These are phyloP conservation scores for Coregonus suidteri DNA, from an alignment of 2,797 vertebrate species.

Conservation along the genomic window DNA sequence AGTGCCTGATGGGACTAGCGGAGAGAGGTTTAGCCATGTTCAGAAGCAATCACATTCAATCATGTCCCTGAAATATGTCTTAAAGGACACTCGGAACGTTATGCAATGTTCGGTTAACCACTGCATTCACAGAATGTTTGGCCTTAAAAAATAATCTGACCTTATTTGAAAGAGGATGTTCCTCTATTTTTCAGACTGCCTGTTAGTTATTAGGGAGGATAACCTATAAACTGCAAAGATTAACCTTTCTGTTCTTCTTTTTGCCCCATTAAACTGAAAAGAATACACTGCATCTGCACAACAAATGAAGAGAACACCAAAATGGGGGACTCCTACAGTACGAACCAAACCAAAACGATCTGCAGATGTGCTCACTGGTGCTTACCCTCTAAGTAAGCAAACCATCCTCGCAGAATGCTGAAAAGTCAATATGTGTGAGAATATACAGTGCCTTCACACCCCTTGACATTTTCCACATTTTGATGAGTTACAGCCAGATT, in stretches of 20 bases:
- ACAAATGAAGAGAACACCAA: conserved; percentile 1
- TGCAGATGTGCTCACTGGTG: conserved; percentile 55
- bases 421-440: conserved; percentile 42
- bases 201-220: conserved; percentile 15
- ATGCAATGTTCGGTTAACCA: conserved; percentile 20
- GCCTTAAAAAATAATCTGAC: conserved; percentile 28
- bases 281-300: conserved; percentile 38
- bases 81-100: background rate
- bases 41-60: background rate
- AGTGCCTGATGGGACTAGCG: background rate
- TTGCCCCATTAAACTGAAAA: conserved; percentile 27
- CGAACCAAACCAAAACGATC: conserved; percentile 41
- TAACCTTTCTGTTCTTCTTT: conserved; percentile 35
- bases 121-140: conserved; percentile 25
- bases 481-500: no score
- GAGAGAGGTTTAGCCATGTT: background rate
- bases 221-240: conserved; percentile 19
- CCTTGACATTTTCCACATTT: no score
- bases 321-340: conserved; percentile 27
- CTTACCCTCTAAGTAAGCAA: conserved; percentile 51
- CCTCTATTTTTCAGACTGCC: conserved; percentile 24
- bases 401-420: conserved; percentile 27
- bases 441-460: background rate
- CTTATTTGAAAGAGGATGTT: conserved; percentile 30
- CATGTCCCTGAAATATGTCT: background rate